phyloP scores from a whole-genome alignment of 1,140 invertebrate genomes.

The Macrostomum lignano region DNA sequence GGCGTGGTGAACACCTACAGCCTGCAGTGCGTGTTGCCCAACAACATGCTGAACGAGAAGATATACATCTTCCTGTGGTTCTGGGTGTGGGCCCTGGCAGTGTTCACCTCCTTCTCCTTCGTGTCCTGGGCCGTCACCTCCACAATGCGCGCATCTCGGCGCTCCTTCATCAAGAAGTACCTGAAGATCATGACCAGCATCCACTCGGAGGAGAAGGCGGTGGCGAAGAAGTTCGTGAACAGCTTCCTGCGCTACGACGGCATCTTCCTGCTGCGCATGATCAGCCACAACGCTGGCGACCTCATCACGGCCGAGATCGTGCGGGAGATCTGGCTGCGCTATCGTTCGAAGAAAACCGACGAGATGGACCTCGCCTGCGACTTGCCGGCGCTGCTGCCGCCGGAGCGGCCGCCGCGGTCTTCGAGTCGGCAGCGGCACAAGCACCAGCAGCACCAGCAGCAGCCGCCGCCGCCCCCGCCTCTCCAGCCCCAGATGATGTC shows the following conservation, averaged over 20 bases:
- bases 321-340: neutral
- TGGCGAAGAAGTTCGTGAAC: neutral
- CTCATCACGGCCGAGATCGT: neutral
- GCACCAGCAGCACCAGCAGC: too few species aligned
- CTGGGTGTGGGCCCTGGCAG: constrained; percentile 1
- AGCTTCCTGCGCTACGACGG: constrained; percentile 1
- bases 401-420: too few species aligned
- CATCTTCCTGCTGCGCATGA: constrained; percentile 1
- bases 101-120: neutral
- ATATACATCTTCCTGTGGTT: constrained; percentile 3
- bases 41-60: constrained; percentile 5
- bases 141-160: neutral
- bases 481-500: too few species aligned
- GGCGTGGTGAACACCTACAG: neutral
- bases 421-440: too few species aligned
- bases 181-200: neutral
- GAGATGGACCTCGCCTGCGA: too few species aligned
- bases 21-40: constrained; percentile 1
- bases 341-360: neutral
- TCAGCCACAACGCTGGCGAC: neutral
- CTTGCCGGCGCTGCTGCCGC: too few species aligned
- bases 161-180: constrained; percentile 1
- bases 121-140: neutral
- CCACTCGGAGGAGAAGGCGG: neutral
- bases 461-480: too few species aligned